Percentiles rank a stretch among this genome's conserved stretches.
phyloP scores from a whole-genome alignment of 1,140 invertebrate species.

The Temnothorax curvispinosus region DNA sequence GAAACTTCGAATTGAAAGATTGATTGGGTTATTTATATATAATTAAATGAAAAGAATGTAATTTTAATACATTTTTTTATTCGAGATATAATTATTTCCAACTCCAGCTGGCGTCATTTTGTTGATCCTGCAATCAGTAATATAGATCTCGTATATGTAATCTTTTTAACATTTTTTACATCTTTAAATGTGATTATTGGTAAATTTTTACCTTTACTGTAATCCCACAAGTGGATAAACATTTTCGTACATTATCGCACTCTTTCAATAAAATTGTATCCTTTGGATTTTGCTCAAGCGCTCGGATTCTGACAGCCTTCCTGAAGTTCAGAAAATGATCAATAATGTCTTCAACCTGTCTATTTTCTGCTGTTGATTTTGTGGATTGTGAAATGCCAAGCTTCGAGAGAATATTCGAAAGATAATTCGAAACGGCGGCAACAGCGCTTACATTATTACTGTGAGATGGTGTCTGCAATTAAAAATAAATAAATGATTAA shows the following conservation, averaged over 20 bases:
- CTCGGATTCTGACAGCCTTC: conserved; percentile 86
- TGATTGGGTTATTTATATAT: background rate
- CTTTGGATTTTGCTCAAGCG: conserved; percentile 84
- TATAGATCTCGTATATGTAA: background rate
- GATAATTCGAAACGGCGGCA: conserved; percentile 80
- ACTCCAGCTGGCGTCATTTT: conserved; percentile 87
- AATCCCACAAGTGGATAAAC: conserved; percentile 89
- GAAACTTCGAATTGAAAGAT: conserved; percentile 26
- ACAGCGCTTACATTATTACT: conserved; percentile 77
- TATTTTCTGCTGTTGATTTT: conserved; percentile 40
- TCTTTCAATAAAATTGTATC: conserved; percentile 88
- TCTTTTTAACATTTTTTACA: background rate
- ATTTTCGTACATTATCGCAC: conserved; percentile 90
- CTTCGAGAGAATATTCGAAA: conserved; percentile 72
- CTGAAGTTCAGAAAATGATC: conserved; percentile 89
- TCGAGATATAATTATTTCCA: conserved; percentile 53
- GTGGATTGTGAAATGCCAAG: conserved; percentile 75
- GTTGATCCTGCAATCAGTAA: conserved; percentile 85
- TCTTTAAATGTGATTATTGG: background rate
- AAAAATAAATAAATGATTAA: conserved; percentile 16
- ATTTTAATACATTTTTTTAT: conserved; percentile 49
- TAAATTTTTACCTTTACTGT: conserved; percentile 83
- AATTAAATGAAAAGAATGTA: background rate
- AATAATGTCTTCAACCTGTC: conserved; percentile 82
- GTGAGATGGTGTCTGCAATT: conserved; percentile 46